Evolutionary conservation across 1,140 invertebrate species (phyloP).

Genomic region (Centruroides vittatus): DNA sequence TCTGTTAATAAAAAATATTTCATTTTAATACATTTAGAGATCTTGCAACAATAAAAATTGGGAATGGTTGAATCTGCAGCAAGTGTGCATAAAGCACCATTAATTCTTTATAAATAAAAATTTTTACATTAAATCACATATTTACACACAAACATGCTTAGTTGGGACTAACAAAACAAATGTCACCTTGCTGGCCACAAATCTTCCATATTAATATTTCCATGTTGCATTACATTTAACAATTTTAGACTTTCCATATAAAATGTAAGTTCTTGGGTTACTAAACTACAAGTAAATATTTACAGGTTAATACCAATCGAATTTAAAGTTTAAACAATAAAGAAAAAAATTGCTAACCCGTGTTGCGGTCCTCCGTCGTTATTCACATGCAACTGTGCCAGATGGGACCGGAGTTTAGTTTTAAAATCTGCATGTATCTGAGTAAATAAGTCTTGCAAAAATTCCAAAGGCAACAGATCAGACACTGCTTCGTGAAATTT

Average conservation of each 20-base stretch:
- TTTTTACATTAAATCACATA: too few species aligned
- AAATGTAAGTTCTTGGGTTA: constrained; percentile 88
- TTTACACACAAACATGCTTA: too few species aligned
- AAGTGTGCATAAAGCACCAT: too few species aligned
- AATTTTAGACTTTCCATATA: constrained; percentile 76
- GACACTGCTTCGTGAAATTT: constrained; percentile 86
- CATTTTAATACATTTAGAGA: too few species aligned
- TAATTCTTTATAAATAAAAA: too few species aligned
- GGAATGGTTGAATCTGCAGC: too few species aligned
- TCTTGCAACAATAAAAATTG: too few species aligned
- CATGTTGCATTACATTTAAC: constrained; percentile 6
- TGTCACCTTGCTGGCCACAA: constrained; percentile 16
- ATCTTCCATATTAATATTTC: constrained; percentile 17
- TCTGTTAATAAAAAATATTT: too few species aligned
- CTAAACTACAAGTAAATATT: constrained; percentile 43
- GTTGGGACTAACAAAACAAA: too few species aligned
- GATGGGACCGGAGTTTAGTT: constrained; percentile 62
- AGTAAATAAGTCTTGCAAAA: constrained; percentile 60
- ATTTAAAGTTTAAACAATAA: not conserved
- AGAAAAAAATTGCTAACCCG: constrained; percentile 41
- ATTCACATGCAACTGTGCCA: constrained; percentile 70
- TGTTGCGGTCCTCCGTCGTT: constrained; percentile 93
- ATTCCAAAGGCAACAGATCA: constrained; percentile 53
- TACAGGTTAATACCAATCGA: too few species aligned
- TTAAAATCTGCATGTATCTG: constrained; percentile 78